Conservation (phyloP, 2,113 vertebrate genomes). For the Notarius quadriscutis region DNA sequence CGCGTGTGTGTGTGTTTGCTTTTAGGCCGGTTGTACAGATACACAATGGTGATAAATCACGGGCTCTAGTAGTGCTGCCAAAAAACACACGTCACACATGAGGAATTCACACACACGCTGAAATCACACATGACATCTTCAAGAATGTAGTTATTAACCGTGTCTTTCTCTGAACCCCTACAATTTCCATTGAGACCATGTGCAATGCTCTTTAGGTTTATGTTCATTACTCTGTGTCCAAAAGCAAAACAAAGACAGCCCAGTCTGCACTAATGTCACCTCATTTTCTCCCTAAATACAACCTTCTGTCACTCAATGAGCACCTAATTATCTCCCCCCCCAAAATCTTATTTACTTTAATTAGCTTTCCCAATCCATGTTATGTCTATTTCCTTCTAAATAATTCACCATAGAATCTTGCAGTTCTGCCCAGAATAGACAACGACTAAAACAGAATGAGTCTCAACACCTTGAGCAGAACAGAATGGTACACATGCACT, state of each 20-base stretch:
- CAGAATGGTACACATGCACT: not conserved
- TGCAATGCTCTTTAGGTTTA: conserved; percentile 57
- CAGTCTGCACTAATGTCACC: conserved; percentile 57
- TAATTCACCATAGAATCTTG: conserved; percentile 53
- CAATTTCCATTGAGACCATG: conserved; percentile 39
- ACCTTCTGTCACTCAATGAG: not conserved
- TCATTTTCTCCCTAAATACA: conserved; percentile 10
- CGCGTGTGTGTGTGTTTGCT: not conserved
- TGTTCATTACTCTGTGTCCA: conserved; percentile 61
- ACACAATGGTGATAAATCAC: conserved; percentile 22
- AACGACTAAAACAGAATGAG: conserved; percentile 1
- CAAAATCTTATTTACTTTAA: conserved; percentile 60
- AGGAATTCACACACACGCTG: conserved; percentile 30
- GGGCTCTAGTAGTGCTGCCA: conserved; percentile 15
- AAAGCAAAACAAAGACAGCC: conserved; percentile 62
- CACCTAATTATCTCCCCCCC: not conserved
- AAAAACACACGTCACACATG: conserved; percentile 28
- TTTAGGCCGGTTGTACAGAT: conserved; percentile 1
- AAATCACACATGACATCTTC: conserved; percentile 30
- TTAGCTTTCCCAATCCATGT: conserved; percentile 34
- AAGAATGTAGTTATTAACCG: conserved; percentile 8
- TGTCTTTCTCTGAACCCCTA: conserved; percentile 9
- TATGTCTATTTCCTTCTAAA: conserved; percentile 62
- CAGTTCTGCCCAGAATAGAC: conserved; percentile 54
- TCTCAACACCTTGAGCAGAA: conserved; percentile 21